Evolutionary conservation across 2,888 invertebrate genomes (phyloP).

Genomic region (Aporophyla nigra): DNA sequence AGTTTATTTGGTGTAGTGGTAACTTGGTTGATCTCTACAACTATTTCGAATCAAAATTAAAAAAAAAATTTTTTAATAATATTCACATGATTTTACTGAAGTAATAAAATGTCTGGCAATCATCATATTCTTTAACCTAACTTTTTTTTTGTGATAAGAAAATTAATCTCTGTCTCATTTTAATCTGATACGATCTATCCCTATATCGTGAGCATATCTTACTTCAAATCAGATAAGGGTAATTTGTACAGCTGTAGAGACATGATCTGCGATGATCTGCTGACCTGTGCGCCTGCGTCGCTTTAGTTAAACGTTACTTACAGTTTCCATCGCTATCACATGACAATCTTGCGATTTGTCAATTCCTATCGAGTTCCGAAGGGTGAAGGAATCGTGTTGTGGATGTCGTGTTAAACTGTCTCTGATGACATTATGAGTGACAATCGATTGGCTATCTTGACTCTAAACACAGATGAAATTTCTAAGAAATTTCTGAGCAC

Average conservation of each 20-base stretch:
- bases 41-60: neutral
- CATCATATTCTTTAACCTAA: neutral
- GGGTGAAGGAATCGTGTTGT: constrained; percentile 37
- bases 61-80: neutral
- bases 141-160: neutral
- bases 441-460: constrained; percentile 9
- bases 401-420: constrained; percentile 11
- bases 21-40: neutral
- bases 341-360: constrained; percentile 48
- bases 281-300: constrained; percentile 60
- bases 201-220: constrained; percentile 28
- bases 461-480: neutral
- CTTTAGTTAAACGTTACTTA: constrained; percentile 41
- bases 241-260: constrained; percentile 63
- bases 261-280: constrained; percentile 56
- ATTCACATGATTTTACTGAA: neutral
- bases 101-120: neutral
- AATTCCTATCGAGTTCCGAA: constrained; percentile 30
- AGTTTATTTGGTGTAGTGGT: neutral
- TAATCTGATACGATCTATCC: constrained; percentile 13
- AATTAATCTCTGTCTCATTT: neutral
- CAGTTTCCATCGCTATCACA: constrained; percentile 28
- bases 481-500: neutral
- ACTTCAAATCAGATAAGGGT: constrained; percentile 63
- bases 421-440: constrained; percentile 25